A percentile compares a stretch with the other conserved stretches of the same genome.
Evolutionary conservation across 2,113 vertebrate genomes (phyloP).

Genomic region (Amphilophus citrinellus): DNA sequence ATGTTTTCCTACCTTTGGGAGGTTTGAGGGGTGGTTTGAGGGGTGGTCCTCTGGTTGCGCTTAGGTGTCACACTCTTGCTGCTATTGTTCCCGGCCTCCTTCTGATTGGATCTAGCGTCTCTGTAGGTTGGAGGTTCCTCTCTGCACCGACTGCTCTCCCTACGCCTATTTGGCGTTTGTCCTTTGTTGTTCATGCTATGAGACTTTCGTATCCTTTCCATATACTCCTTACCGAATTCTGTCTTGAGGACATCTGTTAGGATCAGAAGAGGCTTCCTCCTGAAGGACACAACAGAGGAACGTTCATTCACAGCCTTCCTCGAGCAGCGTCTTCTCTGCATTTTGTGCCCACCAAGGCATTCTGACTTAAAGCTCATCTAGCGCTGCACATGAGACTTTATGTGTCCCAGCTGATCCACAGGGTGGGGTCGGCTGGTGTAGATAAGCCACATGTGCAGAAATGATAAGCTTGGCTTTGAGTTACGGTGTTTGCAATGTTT

Average conservation of each 20-base stretch:
- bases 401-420: constrained; percentile 19
- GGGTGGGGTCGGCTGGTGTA: constrained; percentile 16
- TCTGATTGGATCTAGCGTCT: not conserved
- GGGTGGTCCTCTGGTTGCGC: not conserved
- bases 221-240: constrained; percentile 58
- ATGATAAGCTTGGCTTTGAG: constrained; percentile 56
- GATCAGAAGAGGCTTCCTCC: constrained; percentile 63
- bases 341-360: not conserved
- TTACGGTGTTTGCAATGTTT: constrained; percentile 1
- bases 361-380: not conserved
- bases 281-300: constrained; percentile 31
- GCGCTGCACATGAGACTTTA: not conserved
- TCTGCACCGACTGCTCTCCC: not conserved
- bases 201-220: constrained; percentile 43
- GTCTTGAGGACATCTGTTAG: constrained; percentile 78
- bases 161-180: not conserved
- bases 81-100: not conserved
- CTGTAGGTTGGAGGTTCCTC: constrained; percentile 12
- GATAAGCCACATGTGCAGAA: constrained; percentile 55
- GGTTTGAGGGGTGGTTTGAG: not conserved
- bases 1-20: constrained; percentile 45
- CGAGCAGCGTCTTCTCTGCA: not conserved
- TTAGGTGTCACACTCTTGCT: constrained; percentile 12
- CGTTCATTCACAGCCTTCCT: not conserved
- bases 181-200: not conserved